phyloP scores from a whole-genome alignment of 1,140 invertebrate genomes.

The Nylanderia fulva region DNA sequence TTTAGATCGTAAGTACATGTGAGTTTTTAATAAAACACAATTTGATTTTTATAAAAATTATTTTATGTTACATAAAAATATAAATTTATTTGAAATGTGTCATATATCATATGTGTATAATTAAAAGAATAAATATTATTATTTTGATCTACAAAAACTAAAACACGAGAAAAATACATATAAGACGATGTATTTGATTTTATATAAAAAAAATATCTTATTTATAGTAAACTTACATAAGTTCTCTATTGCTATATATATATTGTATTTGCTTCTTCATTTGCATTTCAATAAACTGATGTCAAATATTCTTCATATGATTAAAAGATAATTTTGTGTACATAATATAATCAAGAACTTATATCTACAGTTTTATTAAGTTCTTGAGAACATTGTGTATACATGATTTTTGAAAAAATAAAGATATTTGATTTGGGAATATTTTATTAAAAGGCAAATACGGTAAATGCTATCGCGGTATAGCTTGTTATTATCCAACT shows the following conservation, averaged over 20 bases:
- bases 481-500: no score
- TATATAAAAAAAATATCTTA: neutral
- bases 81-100: constrained; percentile 5
- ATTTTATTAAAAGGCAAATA: neutral
- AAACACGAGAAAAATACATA: neutral
- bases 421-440: neutral
- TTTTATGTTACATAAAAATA: constrained; percentile 41
- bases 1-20: neutral
- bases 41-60: constrained; percentile 30
- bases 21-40: neutral
- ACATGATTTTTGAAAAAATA: neutral
- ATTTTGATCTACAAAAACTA: neutral
- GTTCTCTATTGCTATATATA: no score
- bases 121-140: constrained; percentile 32
- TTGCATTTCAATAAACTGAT: neutral
- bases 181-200: neutral
- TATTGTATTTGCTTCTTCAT: neutral
- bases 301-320: neutral
- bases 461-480: neutral
- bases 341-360: neutral
- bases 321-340: neutral
- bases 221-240: neutral
- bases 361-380: neutral
- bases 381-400: neutral
- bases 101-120: neutral